Conservation (phyloP, 2,888 invertebrate species). For the Melitaea athalia region DNA sequence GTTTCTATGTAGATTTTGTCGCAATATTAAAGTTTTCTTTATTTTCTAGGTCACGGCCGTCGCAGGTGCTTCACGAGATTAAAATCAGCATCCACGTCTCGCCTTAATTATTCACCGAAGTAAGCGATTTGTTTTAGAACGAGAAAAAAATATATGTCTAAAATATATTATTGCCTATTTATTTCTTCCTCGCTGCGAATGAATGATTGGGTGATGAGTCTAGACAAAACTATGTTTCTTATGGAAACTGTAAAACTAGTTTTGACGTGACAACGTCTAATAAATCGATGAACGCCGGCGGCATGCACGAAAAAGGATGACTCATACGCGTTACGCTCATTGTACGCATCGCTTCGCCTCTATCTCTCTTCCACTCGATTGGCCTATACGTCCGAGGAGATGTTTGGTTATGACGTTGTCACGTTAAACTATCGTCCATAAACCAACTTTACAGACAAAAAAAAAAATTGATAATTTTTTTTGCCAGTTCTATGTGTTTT, state of each 20-base stretch:
- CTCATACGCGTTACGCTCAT: too few relatives aligned
- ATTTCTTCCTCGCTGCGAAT: conserved; percentile 3
- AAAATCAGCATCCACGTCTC: conserved; percentile 86
- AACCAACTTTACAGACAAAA: too few relatives aligned
- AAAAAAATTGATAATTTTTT: too few relatives aligned
- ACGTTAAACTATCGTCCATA: too few relatives aligned
- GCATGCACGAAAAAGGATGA: too few relatives aligned
- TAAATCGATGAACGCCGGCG: too few relatives aligned
- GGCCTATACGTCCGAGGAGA: too few relatives aligned
- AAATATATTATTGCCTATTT: conserved; percentile 5
- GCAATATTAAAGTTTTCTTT: conserved; percentile 3
- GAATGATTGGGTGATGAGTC: not conserved
- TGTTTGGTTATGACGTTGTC: too few relatives aligned
- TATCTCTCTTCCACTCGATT: too few relatives aligned
- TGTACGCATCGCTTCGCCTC: too few relatives aligned
- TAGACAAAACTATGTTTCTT: conserved; percentile 6
- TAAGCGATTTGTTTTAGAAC: conserved; percentile 51
- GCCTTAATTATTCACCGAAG: conserved; percentile 84
- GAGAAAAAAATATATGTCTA: conserved; percentile 11
- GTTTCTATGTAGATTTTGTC: not conserved
- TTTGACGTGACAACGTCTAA: too few relatives aligned
- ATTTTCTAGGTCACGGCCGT: conserved; percentile 78
- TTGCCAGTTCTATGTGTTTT: not conserved
- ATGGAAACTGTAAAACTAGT: too few relatives aligned
- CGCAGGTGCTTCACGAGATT: conserved; percentile 86